Percentiles rank a stretch among this genome's conserved stretches.
Conservation (phyloP, 2,888 invertebrate species). For the Eupithecia subfuscata region DNA sequence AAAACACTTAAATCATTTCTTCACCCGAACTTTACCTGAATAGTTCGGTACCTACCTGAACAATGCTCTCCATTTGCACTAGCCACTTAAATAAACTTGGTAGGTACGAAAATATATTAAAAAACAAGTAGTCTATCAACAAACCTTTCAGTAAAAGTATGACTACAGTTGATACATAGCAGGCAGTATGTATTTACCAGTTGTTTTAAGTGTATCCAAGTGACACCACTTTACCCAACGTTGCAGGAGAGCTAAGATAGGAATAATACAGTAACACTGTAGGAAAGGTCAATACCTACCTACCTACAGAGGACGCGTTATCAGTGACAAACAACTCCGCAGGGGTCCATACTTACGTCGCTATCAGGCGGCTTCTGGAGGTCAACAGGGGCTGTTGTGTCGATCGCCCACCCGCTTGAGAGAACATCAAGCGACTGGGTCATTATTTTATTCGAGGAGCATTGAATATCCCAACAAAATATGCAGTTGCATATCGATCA, state of each 20-base stretch:
- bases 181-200: neutral
- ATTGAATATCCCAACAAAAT: slow-evolving; percentile 36
- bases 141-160: neutral
- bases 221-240: slow-evolving; percentile 35
- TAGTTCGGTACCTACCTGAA: slow-evolving; percentile 37
- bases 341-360: slow-evolving; percentile 79
- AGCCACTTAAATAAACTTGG: neutral
- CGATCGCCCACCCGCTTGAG: slow-evolving; percentile 79
- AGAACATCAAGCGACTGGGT: slow-evolving; percentile 63
- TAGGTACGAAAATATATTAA: neutral
- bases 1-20: neutral
- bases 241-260: slow-evolving; percentile 46
- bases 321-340: slow-evolving; percentile 74
- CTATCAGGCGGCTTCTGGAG: slow-evolving; percentile 69
- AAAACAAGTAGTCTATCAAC: neutral
- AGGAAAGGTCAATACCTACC: slow-evolving; percentile 55
- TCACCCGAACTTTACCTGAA: neutral
- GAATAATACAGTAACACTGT: slow-evolving; percentile 48
- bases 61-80: slow-evolving; percentile 11
- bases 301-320: slow-evolving; percentile 61
- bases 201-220: slow-evolving; percentile 16
- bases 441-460: slow-evolving; percentile 53
- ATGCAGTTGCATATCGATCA: slow-evolving; percentile 44
- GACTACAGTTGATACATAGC: neutral
- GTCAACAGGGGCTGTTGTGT: slow-evolving; percentile 76